Evolutionary conservation across 2,888 invertebrate genomes (phyloP).

Genomic region (Leucophora obtusa): DNA sequence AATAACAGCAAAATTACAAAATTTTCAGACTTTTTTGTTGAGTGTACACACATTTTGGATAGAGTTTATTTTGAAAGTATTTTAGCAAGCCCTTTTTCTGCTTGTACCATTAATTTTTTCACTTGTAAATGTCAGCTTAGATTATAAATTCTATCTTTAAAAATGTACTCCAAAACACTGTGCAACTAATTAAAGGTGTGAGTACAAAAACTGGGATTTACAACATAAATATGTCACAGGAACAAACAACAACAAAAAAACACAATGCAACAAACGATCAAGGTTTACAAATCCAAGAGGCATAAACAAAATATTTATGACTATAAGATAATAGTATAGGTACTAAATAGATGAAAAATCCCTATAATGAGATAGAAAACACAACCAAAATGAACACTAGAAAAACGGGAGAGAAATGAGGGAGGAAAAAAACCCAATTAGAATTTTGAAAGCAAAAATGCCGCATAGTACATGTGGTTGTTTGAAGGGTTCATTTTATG

Average conservation of each 20-base stretch:
- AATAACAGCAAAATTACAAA: too few species aligned
- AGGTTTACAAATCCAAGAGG: neutral
- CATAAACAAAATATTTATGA: slow-evolving; percentile 28
- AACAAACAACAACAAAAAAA: slow-evolving; percentile 24
- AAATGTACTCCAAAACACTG: slow-evolving; percentile 5
- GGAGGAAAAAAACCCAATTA: slow-evolving; percentile 16
- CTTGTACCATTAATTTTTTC: too few species aligned
- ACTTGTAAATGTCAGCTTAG: too few species aligned
- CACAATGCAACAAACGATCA: slow-evolving; percentile 36
- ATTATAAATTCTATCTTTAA: too few species aligned
- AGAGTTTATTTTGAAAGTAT: too few species aligned
- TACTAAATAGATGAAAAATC: slow-evolving; percentile 11
- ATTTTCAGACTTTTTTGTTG: too few species aligned
- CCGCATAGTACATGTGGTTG: slow-evolving; percentile 31
- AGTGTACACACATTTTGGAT: too few species aligned
- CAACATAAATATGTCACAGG: slow-evolving; percentile 41
- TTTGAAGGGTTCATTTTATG: slow-evolving; percentile 36
- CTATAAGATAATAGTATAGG: slow-evolving; percentile 34
- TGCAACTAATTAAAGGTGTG: neutral
- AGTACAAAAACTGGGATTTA: slow-evolving; percentile 31
- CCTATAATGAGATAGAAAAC: neutral
- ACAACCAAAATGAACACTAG: slow-evolving; percentile 25
- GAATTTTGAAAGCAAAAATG: slow-evolving; percentile 35
- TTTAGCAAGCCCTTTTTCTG: too few species aligned
- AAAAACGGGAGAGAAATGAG: slow-evolving; percentile 17